Percentiles rank a stretch among this genome's conserved stretches.
Conservation (phyloP, 2,888 invertebrate species). For the Ecdyonurus torrentis region DNA sequence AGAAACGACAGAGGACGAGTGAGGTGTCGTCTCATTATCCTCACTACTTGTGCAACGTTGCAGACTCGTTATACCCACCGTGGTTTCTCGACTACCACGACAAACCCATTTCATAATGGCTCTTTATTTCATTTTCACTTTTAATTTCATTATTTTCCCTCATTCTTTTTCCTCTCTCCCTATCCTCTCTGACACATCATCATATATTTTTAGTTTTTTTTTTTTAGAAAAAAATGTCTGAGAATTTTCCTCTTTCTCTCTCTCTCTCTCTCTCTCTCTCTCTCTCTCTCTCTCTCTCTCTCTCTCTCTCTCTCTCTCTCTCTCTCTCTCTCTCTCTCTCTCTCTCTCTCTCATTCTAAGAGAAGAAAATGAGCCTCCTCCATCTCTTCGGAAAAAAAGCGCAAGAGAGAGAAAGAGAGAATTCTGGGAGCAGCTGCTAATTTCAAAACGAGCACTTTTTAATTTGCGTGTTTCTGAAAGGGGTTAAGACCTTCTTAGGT, state of each 20-base stretch:
- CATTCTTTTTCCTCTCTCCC: not conserved
- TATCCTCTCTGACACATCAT: not conserved
- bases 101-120: not conserved
- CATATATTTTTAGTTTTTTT: not conserved
- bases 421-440: not conserved
- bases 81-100: not conserved
- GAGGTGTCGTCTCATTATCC: not conserved
- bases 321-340: too few species aligned
- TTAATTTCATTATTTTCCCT: not conserved
- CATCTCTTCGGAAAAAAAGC: too few species aligned
- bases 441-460: not conserved
- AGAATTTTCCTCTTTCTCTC: not conserved
- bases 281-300: too few species aligned
- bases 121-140: not conserved
- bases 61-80: not conserved
- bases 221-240: not conserved
- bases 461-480: not conserved
- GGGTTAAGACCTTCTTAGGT: not conserved
- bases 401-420: not conserved
- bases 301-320: too few species aligned
- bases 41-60: not conserved
- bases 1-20: not conserved
- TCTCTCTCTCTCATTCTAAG: too few species aligned
- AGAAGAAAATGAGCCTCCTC: too few species aligned
- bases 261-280: not conserved